Base-by-base conservation (phyloP, 1,140 invertebrate species). In the Neodiprion virginianus region DNA sequence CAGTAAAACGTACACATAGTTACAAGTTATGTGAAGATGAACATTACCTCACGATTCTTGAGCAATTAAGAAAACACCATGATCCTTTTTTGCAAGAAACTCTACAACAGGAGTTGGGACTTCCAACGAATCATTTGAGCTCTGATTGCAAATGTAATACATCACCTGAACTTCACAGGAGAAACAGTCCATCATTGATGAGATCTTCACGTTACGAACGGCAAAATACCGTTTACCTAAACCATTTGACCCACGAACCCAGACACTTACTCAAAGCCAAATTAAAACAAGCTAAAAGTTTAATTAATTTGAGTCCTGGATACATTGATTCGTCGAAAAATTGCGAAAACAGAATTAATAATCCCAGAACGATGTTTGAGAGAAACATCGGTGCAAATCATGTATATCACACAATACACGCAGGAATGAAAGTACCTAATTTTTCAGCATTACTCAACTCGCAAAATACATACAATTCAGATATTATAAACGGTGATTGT, bases 371-470 rank as follows among this genome's bases (percentile, higher is more conserved):
- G 12, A 7, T 1, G 61, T 65, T 48, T 48, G 10, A 10, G 10
- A 12, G 7, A 14, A 12, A 47, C 7, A 8, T 11, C 14, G 69
- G 53, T 40, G 12, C 40, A 21, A 67, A 71, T 17, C 53, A 40
- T 23, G 69, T 50, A 8, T 76, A 76, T 68, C 75, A 76, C 61
- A 76, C 75, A 23, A 53, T 76, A 17, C 75, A 76, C 69, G 75
- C 75, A 11, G 75, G 75, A 40, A 74, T 71, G n/a, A 71, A 17
- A 47, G 9, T 61, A 5, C 70, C 23, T 11, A 48, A 61, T 14
- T 49, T 48, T n/a, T 48, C 10, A 23, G 40, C 11, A 12, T 23
- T 23, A 28, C 12, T 23, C 23, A 49, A 14, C 11, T 14, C 47
- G 10, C 23, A 48, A 23, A 48, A 23, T 47, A 21, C 48, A 12